Evolutionary conservation across 1,140 invertebrate genomes (phyloP).

Genomic region (Drosophila miranda): DNA sequence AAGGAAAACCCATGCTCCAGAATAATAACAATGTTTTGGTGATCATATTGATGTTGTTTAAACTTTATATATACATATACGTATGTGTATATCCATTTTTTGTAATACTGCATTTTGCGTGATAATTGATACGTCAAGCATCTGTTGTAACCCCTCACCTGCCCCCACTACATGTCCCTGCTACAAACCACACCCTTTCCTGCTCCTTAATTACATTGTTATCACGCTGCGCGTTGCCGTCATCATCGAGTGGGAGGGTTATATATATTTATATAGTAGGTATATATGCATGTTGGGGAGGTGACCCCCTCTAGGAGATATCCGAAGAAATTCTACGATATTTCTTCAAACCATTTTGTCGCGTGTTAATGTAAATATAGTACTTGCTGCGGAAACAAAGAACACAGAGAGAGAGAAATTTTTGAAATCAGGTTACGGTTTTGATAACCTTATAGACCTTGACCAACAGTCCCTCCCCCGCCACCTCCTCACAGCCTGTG

Average conservation of each 20-base stretch:
- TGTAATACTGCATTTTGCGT: conserved; percentile 75
- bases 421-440: conserved; percentile 49
- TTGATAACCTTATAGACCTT: conserved; percentile 40
- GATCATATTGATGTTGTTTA: conserved; percentile 62
- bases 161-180: conserved; percentile 11
- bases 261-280: no score
- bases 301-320: background rate
- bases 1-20: conserved; percentile 4
- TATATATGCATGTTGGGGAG: background rate
- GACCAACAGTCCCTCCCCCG: background rate
- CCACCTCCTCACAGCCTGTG: conserved; percentile 1
- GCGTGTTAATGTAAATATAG: conserved; percentile 53
- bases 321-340: conserved; percentile 44
- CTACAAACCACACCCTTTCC: conserved; percentile 3
- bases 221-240: conserved; percentile 51
- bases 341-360: conserved; percentile 39
- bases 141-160: conserved; percentile 33
- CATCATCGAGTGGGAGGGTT: no score
- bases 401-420: conserved; percentile 6
- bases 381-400: background rate
- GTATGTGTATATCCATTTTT: conserved; percentile 30
- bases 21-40: conserved; percentile 56
- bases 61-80: conserved; percentile 13
- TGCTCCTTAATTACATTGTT: conserved; percentile 37
- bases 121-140: conserved; percentile 77